These are phyloP conservation scores for Marronus borbonicus DNA, from an alignment of 2,888 invertebrate species.

Conservation along the genomic window DNA sequence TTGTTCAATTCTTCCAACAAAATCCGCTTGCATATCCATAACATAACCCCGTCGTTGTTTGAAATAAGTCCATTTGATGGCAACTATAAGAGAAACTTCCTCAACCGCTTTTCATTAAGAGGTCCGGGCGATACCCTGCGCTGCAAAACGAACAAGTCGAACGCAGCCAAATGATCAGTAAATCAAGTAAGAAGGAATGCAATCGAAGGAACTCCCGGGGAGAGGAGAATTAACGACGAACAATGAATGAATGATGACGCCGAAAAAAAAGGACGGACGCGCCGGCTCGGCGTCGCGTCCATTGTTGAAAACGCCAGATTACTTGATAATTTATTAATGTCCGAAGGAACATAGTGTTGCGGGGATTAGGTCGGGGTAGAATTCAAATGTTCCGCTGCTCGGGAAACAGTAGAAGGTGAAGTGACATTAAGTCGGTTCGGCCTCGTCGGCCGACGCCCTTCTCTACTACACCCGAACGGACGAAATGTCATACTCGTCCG, in stretches of 20 bases:
- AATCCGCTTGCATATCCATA: no score
- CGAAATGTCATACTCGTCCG: conserved; percentile 27
- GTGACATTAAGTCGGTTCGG: conserved; percentile 42
- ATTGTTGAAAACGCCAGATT: conserved; percentile 41
- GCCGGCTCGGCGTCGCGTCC: conserved; percentile 16
- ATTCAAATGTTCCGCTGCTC: conserved; percentile 32
- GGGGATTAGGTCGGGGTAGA: conserved; percentile 16
- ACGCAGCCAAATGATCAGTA: not conserved
- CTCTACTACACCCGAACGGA: conserved; percentile 18
- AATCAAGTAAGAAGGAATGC: not conserved
- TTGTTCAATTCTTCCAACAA: no score
- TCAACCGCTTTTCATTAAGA: no score
- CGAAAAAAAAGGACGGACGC: not conserved
- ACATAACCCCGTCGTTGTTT: no score
- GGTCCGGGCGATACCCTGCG: no score
- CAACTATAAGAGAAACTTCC: no score
- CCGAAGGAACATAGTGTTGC: conserved; percentile 12
- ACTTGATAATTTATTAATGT: conserved; percentile 41
- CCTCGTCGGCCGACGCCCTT: not conserved
- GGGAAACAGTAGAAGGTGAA: conserved; percentile 39
- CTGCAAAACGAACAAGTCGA: no score
- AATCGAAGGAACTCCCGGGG: not conserved
- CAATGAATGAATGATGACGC: conserved; percentile 12
- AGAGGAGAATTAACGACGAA: conserved; percentile 1
- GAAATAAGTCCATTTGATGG: no score